phyloP scores from a whole-genome alignment of 2,797 vertebrate species.

The Psittacula derbiana region DNA sequence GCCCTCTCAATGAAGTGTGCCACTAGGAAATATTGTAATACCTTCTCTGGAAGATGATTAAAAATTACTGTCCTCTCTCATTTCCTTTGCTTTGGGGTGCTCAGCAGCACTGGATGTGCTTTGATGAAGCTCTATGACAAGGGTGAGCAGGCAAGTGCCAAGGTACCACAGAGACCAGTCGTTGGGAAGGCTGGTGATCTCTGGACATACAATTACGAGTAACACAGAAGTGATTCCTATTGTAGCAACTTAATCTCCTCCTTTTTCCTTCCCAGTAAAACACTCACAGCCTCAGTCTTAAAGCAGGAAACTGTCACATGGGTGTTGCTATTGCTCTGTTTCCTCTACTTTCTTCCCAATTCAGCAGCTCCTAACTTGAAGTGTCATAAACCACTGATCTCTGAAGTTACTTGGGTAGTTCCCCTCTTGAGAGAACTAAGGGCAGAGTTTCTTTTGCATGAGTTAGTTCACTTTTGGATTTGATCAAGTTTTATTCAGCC shows the following conservation, averaged over 20 bases:
- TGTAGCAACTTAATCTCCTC: background rate
- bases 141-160: background rate
- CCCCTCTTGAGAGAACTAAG: background rate
- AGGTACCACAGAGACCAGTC: background rate
- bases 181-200: background rate
- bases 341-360: background rate
- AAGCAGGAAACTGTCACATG: background rate
- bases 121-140: slow-evolving; percentile 39
- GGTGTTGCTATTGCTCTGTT: slow-evolving; percentile 11
- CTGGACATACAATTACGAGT: background rate
- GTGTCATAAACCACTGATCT: background rate
- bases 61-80: slow-evolving; percentile 11
- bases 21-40: background rate
- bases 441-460: background rate
- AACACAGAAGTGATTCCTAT: background rate
- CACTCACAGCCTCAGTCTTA: background rate
- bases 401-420: background rate
- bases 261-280: background rate
- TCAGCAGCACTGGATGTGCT: background rate
- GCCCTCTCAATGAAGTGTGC: background rate
- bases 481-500: background rate
- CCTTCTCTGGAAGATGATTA: background rate
- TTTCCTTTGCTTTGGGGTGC: slow-evolving; percentile 35
- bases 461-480: background rate
- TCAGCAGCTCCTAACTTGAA: background rate